These are phyloP conservation scores for Eublepharis macularius DNA, from an alignment of 2,113 vertebrate genomes.

Conservation along the genomic window DNA sequence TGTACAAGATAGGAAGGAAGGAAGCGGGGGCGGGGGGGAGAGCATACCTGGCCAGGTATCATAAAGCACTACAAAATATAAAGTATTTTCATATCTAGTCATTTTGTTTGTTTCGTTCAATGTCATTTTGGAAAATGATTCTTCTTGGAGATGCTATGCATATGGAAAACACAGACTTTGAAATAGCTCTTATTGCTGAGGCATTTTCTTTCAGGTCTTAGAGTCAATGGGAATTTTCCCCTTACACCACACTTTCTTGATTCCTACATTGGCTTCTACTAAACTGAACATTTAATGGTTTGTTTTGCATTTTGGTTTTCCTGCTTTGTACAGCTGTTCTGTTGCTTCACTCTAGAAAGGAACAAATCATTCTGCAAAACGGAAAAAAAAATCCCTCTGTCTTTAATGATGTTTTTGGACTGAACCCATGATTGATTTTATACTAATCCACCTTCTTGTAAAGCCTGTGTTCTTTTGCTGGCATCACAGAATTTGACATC, in stretches of 20 bases:
- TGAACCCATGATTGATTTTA: slow-evolving; percentile 37
- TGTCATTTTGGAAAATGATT: not conserved
- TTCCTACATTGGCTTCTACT: not conserved
- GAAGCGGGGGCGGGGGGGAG: too few species aligned
- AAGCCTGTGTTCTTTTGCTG: not conserved
- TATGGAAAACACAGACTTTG: not conserved
- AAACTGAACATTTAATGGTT: slow-evolving; percentile 21
- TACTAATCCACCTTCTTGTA: slow-evolving; percentile 44
- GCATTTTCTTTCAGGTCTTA: not conserved
- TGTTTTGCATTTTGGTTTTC: slow-evolving; percentile 19
- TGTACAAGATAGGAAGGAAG: too few species aligned
- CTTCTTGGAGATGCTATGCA: not conserved
- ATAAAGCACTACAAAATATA: not conserved
- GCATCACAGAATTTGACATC: slow-evolving; percentile 29
- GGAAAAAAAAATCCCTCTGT: not conserved
- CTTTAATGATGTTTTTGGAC: slow-evolving; percentile 53
- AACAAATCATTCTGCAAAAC: slow-evolving; percentile 49
- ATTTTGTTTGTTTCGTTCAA: not conserved
- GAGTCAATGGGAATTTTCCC: not conserved
- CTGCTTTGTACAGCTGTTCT: not conserved
- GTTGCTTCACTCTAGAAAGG: slow-evolving; percentile 26
- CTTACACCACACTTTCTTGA: not conserved
- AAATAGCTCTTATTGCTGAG: not conserved
- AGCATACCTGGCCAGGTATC: not conserved
- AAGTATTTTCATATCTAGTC: not conserved